phyloP scores from a whole-genome alignment of 2,888 invertebrate genomes.

The Synanthedon myopaeformis region DNA sequence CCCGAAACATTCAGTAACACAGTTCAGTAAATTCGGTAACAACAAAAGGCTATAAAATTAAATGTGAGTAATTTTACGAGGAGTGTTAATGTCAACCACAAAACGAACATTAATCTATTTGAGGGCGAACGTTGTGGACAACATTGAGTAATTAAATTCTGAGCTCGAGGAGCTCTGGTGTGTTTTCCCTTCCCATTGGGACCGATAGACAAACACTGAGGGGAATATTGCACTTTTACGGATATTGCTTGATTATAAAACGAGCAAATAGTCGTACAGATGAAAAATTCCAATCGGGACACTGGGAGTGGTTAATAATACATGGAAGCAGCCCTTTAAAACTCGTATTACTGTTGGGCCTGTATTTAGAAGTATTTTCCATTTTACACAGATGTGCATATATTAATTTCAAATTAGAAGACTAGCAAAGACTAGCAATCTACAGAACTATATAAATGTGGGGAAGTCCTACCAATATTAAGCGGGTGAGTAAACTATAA shows the following conservation, averaged over 20 bases:
- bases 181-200: not conserved
- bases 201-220: constrained; percentile 22
- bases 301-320: too few species aligned
- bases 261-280: not conserved
- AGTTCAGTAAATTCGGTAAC: constrained; percentile 8
- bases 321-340: too few species aligned
- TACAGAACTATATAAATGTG: too few species aligned
- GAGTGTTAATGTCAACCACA: constrained; percentile 13
- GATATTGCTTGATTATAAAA: not conserved
- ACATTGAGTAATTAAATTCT: constrained; percentile 51
- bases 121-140: constrained; percentile 28
- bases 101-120: constrained; percentile 16
- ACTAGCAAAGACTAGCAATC: too few species aligned
- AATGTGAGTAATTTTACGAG: constrained; percentile 17
- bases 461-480: too few species aligned
- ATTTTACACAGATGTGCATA: too few species aligned
- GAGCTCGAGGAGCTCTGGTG: constrained; percentile 10
- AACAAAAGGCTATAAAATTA: constrained; percentile 11
- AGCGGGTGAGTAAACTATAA: too few species aligned
- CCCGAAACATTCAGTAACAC: too few species aligned
- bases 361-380: too few species aligned
- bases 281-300: too few species aligned
- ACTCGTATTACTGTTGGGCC: too few species aligned
- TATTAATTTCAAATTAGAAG: too few species aligned
- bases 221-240: constrained; percentile 10